phyloP scores from a whole-genome alignment of 2,797 vertebrate genomes.

The Poeciliopsis paucimaculata region DNA sequence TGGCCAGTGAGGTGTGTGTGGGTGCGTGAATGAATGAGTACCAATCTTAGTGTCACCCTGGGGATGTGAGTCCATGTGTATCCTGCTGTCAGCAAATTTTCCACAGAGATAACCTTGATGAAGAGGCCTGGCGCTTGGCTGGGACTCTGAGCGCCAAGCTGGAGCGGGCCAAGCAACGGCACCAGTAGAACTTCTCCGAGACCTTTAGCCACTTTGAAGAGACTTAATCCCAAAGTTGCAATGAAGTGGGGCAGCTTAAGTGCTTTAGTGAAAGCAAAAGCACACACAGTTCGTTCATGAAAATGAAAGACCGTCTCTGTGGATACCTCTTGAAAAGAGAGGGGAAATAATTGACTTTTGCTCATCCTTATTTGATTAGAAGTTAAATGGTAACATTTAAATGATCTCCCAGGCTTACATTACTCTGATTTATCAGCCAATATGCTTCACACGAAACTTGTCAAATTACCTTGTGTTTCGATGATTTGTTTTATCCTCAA shows the following conservation, averaged over 20 bases:
- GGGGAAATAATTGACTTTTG: conserved; percentile 3
- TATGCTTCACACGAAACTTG: not conserved
- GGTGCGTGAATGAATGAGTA: conserved; percentile 16
- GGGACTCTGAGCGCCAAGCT: conserved; percentile 65
- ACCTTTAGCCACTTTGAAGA: conserved; percentile 55
- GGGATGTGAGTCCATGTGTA: conserved; percentile 17
- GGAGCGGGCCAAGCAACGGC: conserved; percentile 43
- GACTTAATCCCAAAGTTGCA: conserved; percentile 54
- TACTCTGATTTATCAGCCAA: not conserved
- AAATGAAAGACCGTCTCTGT: conserved; percentile 3
- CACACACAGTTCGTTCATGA: conserved; percentile 8
- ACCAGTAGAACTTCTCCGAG: conserved; percentile 46
- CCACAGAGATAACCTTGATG: conserved; percentile 78
- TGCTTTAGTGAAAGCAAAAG: conserved; percentile 1
- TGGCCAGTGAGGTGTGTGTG: conserved; percentile 20
- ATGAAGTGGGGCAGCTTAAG: conserved; percentile 22
- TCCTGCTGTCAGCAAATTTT: conserved; percentile 73
- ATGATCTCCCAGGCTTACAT: not conserved
- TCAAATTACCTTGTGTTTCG: not conserved
- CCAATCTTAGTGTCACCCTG: conserved; percentile 46
- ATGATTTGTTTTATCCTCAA: not conserved
- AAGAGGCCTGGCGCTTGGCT: conserved; percentile 59
- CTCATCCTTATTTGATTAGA: conserved; percentile 7
- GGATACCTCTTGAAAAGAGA: conserved; percentile 1
- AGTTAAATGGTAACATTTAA: not conserved